Base-by-base conservation (phyloP, 2,888 invertebrate species). In the Furcula furcula region DNA sequence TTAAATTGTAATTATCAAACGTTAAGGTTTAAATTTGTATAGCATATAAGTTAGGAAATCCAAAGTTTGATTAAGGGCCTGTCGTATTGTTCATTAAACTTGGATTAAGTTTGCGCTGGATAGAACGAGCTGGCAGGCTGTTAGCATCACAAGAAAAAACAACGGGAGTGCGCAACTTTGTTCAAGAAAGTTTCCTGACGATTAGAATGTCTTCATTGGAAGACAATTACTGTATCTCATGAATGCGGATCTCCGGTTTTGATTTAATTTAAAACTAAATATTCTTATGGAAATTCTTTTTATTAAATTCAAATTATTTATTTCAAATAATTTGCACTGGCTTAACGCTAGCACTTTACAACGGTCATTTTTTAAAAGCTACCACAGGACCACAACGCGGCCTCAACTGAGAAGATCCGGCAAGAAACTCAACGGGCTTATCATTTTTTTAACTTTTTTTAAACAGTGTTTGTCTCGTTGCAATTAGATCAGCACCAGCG, bases 61-160 rank as follows among this genome's bases (percentile, higher is more conserved):
- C 82, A 82, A 88, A 86, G 86, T 89, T 89, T 89, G 88, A 89
- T 89, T 88, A 89, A 89, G 81, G 83, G 83, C 74, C 88, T 87
- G 89, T 89, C 89, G 83, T 83, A 86, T 87, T 89, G 89, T 89
- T 89, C 86, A 89, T 89, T 89, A 86, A 89, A 89, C 85, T 88
- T 89, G 87, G 87, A 89, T 90, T 90, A 84, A 90, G 87, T 85
- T 89, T 84, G 82, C 79, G 78, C 74, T 78, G 80, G 72, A 70
- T 80, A 73, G 70, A 91, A 91, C 90, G 89, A 90, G 89, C 84
- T 79, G 78, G 70, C 74, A 78, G 80, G 79, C 89, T 88, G 89
- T 90, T 88, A 89, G 85, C 85, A 85, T 74, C 75, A 71, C 56
- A 65, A 59, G 69, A 78, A 83, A 81, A 85, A 82, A 82, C 60